A percentile compares a stretch with the other conserved stretches of the same genome.
These are phyloP conservation scores for Drosophila baimaii DNA, from an alignment of 1,140 invertebrate genomes.

Conservation along the genomic window DNA sequence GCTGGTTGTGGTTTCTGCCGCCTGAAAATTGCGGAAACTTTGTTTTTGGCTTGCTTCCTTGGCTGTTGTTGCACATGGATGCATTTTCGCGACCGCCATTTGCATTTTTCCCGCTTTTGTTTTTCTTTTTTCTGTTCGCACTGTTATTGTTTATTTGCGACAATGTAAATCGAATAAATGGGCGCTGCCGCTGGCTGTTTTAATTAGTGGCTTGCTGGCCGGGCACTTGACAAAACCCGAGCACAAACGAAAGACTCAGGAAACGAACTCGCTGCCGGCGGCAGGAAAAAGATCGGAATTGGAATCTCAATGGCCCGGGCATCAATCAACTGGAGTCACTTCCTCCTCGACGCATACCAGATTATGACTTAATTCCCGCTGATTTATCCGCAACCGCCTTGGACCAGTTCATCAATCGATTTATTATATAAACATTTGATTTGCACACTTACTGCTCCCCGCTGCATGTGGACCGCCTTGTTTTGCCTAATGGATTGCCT, in stretches of 20 bases:
- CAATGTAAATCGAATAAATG: conserved; percentile 58
- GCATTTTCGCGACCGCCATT: conserved; percentile 69
- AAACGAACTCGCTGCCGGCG: conserved; percentile 62
- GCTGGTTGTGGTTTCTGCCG: conserved; percentile 58
- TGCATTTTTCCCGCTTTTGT: conserved; percentile 60
- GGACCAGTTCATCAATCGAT: conserved; percentile 34
- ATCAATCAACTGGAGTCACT: conserved; percentile 68
- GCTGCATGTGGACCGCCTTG: background rate
- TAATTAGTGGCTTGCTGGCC: conserved; percentile 33
- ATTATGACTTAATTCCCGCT: conserved; percentile 50
- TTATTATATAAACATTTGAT: conserved; percentile 41
- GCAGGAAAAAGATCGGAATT: conserved; percentile 33
- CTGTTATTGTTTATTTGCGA: conserved; percentile 68
- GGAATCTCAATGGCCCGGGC: conserved; percentile 49
- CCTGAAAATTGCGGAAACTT: conserved; percentile 77
- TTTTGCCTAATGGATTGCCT: conserved; percentile 21
- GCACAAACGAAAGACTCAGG: conserved; percentile 70
- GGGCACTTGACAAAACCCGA: conserved; percentile 41
- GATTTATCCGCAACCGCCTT: conserved; percentile 38
- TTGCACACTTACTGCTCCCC: conserved; percentile 11
- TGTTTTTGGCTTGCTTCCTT: conserved; percentile 54
- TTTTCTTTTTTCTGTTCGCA: conserved; percentile 41
- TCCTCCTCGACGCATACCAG: conserved; percentile 48
- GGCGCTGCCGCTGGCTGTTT: conserved; percentile 31
- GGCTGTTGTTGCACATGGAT: conserved; percentile 69